Evolutionary conservation across 37 sponge, comb jelly and placozoan species (phyloP).

Genomic region (Axinella damicornis): DNA sequence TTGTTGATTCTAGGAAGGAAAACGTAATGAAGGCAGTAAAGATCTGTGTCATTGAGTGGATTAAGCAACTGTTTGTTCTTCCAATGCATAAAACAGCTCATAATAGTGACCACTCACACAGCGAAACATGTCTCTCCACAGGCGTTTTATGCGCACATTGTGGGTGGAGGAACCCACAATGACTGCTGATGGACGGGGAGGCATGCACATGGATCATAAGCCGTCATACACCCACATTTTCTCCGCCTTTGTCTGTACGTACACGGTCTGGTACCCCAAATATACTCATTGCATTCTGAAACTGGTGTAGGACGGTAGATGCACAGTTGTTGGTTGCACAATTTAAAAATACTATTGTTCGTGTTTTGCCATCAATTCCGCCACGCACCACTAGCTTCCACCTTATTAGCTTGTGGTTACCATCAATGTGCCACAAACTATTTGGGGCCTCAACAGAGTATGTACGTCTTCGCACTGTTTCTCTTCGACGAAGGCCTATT

Average conservation of each 20-base stretch:
- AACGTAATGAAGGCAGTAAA: conserved; percentile 44
- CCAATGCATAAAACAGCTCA: conserved; percentile 25
- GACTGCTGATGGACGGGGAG: neutral
- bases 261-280: conserved; percentile 50
- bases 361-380: neutral
- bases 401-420: neutral
- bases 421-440: too few species aligned
- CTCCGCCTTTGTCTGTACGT: conserved; percentile 42
- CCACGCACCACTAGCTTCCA: neutral
- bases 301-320: conserved; percentile 27
- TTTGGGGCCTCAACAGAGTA: too few species aligned
- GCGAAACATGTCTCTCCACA: conserved; percentile 53
- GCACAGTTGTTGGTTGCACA: conserved; percentile 43
- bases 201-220: conserved; percentile 30
- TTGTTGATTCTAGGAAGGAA: conserved; percentile 52
- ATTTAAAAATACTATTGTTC: neutral
- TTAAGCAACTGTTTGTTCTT: conserved; percentile 19
- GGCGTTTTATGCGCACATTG: conserved; percentile 55
- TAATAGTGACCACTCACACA: conserved; percentile 22
- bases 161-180: conserved; percentile 24
- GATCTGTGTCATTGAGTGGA: conserved; percentile 41
- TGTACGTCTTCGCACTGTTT: too few species aligned
- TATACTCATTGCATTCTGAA: conserved; percentile 1
- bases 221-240: conserved; percentile 49
- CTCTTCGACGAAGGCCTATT: too few species aligned